Evolutionary conservation across 2,113 vertebrate genomes (phyloP).

Genomic region (Leptocoma aspasia): DNA sequence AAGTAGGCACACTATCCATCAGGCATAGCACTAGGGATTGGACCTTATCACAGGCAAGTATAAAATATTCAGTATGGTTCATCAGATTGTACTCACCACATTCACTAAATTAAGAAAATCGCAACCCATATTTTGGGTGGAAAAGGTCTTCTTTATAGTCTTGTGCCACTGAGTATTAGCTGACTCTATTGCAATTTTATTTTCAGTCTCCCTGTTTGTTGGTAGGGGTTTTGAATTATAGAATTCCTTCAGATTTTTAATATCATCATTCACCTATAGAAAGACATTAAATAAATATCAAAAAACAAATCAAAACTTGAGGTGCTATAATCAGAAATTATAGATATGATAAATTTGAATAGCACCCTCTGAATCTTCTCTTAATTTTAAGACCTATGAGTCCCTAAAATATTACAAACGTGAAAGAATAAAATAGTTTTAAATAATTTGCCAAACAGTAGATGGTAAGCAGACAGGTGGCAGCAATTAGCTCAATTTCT

Average conservation of each 20-base stretch:
- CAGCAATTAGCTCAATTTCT: background rate
- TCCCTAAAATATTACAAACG: background rate
- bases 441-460: background rate
- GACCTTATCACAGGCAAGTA: background rate
- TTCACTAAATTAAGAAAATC: slow-evolving; percentile 76
- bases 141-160: slow-evolving; percentile 77
- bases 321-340: background rate
- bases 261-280: slow-evolving; percentile 71
- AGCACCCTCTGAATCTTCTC: background rate
- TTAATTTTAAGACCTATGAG: background rate
- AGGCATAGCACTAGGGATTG: background rate
- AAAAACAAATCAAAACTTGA: background rate
- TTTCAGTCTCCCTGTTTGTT: slow-evolving; percentile 21
- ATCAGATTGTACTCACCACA: slow-evolving; percentile 68
- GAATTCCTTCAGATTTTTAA: slow-evolving; percentile 68
- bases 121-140: slow-evolving; percentile 73
- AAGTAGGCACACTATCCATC: background rate
- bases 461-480: background rate
- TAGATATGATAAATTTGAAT: background rate
- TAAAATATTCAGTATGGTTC: background rate
- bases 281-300: background rate
- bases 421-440: background rate
- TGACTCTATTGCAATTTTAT: slow-evolving; percentile 25
- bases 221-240: slow-evolving; percentile 55
- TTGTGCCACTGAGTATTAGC: slow-evolving; percentile 73